Evolutionary conservation across 2,113 vertebrate species (phyloP).

Genomic region (Prunella himalayana): DNA sequence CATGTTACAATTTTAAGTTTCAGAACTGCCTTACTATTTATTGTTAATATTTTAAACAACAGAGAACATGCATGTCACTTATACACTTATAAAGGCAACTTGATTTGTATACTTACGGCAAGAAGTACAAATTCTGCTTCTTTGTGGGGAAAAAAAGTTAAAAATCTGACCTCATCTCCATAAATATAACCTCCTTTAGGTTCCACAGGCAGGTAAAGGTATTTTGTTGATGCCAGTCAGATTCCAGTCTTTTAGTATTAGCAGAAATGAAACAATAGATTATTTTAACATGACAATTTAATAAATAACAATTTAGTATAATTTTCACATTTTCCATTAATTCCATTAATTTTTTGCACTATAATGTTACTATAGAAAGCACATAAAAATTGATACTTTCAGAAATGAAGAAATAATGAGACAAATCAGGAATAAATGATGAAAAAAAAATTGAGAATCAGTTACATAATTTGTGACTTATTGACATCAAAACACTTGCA

Average conservation of each 20-base stretch:
- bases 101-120: background rate
- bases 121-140: background rate
- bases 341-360: background rate
- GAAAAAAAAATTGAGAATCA: background rate
- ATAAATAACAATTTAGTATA: background rate
- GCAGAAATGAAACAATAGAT: background rate
- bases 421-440: background rate
- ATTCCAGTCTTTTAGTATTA: background rate
- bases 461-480: background rate
- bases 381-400: background rate
- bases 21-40: background rate
- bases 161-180: background rate
- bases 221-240: background rate
- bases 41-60: background rate
- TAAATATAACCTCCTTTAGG: background rate
- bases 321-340: background rate
- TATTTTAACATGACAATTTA: background rate
- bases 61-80: background rate
- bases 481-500: background rate
- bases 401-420: background rate
- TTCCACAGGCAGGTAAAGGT: background rate
- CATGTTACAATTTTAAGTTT: background rate
- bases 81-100: background rate
- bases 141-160: background rate
- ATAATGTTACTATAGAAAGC: background rate